Percentiles rank a stretch among this genome's conserved stretches.
These are phyloP conservation scores for Scaeva pyrastri DNA, from an alignment of 2,888 invertebrate genomes.

Conservation along the genomic window DNA sequence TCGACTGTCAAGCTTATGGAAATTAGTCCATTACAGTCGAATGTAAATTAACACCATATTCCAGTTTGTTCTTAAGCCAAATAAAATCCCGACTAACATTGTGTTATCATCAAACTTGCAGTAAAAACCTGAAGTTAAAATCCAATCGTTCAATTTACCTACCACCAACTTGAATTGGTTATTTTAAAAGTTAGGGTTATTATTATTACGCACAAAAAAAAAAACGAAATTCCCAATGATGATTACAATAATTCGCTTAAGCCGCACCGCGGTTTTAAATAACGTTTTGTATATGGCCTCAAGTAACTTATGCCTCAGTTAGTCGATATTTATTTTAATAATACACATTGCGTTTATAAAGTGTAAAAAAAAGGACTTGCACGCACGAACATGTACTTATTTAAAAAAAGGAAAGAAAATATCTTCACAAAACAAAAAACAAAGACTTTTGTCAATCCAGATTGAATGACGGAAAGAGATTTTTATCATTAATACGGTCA, in stretches of 20 bases:
- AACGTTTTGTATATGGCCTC: not conserved
- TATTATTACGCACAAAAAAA: slow-evolving; percentile 21
- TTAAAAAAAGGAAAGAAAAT: not conserved
- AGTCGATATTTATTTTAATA: slow-evolving; percentile 60
- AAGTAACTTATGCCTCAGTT: not conserved
- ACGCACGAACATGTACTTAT: slow-evolving; percentile 41
- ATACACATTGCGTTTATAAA: slow-evolving; percentile 43
- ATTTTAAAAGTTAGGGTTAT: slow-evolving; percentile 19
- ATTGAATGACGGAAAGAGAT: too few relatives aligned
- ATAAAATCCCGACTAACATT: too few relatives aligned
- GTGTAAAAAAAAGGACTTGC: slow-evolving; percentile 52
- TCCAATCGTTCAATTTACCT: not conserved
- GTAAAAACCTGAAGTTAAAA: slow-evolving; percentile 22
- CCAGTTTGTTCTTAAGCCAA: too few relatives aligned
- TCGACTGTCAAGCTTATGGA: too few relatives aligned
- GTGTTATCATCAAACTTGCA: too few relatives aligned
- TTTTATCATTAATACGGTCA: too few relatives aligned
- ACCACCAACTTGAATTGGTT: slow-evolving; percentile 31
- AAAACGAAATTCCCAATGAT: not conserved
- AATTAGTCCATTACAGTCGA: too few relatives aligned
- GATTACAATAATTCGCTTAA: slow-evolving; percentile 60
- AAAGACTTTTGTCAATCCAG: too few relatives aligned
- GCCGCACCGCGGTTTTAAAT: slow-evolving; percentile 57
- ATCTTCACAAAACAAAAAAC: too few relatives aligned
- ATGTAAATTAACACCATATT: too few relatives aligned